These are phyloP conservation scores for Acomys russatus DNA, from an alignment of 2,797 vertebrate genomes.

Conservation along the genomic window DNA sequence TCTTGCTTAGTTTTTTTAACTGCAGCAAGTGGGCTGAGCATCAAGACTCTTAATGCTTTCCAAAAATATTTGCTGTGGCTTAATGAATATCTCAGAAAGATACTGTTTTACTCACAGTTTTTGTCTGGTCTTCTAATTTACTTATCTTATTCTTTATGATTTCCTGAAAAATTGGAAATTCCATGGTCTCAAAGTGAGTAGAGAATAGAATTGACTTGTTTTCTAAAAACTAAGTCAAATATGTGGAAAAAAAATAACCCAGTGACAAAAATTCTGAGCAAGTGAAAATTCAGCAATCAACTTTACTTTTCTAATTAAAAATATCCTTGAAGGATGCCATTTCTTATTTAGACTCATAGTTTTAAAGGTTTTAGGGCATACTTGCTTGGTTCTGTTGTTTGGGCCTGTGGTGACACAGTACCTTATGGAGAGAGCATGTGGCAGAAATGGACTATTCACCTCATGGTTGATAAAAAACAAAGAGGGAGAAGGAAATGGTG, in stretches of 20 bases:
- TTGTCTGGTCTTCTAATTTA: background rate
- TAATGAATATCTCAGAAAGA: constrained; percentile 33
- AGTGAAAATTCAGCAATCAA: background rate
- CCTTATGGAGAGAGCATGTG: background rate
- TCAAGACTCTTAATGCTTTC: background rate
- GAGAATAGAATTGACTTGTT: constrained; percentile 30
- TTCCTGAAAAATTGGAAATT: constrained; percentile 30
- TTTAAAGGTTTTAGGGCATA: background rate
- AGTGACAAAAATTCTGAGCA: background rate
- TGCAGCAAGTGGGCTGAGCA: background rate
- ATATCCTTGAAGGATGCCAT: background rate
- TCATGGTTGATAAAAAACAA: background rate
- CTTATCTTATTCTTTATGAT: background rate
- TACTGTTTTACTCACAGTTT: background rate
- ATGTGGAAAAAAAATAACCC: background rate
- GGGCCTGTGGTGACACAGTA: background rate
- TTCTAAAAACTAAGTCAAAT: background rate
- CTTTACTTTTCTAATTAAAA: background rate
- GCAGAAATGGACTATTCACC: background rate
- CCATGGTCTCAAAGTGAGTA: background rate
- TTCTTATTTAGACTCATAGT: background rate
- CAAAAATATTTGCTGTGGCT: background rate
- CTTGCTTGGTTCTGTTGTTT: background rate
- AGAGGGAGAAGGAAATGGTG: background rate
- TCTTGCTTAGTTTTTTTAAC: constrained; percentile 53